A percentile compares a stretch with the other conserved stretches of the same genome.
Evolutionary conservation across 1,140 invertebrate species (phyloP).

Genomic region (Nylanderia fulva): DNA sequence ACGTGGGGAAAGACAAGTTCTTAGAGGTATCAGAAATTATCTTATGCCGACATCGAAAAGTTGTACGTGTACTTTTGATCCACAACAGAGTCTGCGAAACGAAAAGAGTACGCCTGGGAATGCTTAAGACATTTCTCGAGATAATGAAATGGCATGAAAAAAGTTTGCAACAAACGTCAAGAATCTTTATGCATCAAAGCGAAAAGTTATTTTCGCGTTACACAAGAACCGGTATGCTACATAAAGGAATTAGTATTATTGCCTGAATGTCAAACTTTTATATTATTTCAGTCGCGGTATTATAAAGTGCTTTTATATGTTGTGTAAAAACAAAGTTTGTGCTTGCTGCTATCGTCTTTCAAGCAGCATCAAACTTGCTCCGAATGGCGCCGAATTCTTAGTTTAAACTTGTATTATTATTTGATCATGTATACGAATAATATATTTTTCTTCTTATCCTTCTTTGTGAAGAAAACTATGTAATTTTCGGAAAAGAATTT

Average conservation of each 20-base stretch:
- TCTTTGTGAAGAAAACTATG: not conserved
- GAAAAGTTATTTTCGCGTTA: constrained; percentile 32
- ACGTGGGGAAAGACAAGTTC: constrained; percentile 50
- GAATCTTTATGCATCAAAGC: constrained; percentile 54
- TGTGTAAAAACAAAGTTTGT: constrained; percentile 30
- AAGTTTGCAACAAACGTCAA: constrained; percentile 46
- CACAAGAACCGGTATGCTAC: constrained; percentile 38
- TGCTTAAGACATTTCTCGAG: constrained; percentile 48
- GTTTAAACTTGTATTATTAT: not conserved
- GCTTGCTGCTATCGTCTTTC: not conserved
- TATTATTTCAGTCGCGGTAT: constrained; percentile 48
- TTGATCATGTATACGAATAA: not conserved
- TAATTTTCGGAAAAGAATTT: not conserved
- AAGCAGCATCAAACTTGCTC: constrained; percentile 25
- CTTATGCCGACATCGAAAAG: constrained; percentile 28
- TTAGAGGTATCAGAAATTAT: constrained; percentile 48
- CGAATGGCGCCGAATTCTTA: constrained; percentile 2
- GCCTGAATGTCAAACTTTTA: constrained; percentile 41
- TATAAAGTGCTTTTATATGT: not conserved
- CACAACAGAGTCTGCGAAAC: constrained; percentile 19
- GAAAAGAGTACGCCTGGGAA: constrained; percentile 30
- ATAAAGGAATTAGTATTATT: constrained; percentile 51
- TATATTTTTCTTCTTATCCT: not conserved
- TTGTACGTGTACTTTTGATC: constrained; percentile 38
- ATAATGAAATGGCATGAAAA: constrained; percentile 53